Evolutionary conservation across 2,888 invertebrate species (phyloP).

Genomic region (Balanococcus diminutus): DNA sequence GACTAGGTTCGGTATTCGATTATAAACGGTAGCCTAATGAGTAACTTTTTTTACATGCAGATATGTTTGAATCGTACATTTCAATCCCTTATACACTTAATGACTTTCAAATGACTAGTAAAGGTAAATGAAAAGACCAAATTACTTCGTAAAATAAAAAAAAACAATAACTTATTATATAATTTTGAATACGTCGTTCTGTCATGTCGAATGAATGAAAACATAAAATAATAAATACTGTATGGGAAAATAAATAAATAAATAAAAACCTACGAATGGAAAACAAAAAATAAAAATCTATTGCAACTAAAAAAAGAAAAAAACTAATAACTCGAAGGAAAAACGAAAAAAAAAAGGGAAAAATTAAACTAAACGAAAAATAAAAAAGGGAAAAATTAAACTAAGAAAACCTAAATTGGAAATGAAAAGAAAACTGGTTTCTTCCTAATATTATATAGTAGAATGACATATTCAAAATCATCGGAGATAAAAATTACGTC

Average conservation of each 20-base stretch:
- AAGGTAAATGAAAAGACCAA: conserved; percentile 48
- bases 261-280: not conserved
- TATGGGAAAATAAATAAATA: not conserved
- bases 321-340: not conserved
- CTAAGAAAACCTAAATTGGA: not conserved
- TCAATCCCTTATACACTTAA: conserved; percentile 25
- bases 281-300: conserved; percentile 22
- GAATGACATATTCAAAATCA: conserved; percentile 43
- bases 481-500: not conserved
- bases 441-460: not conserved
- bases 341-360: conserved; percentile 33
- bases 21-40: conserved; percentile 24
- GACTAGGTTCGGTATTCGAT: conserved; percentile 11
- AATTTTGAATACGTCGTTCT: conserved; percentile 41
- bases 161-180: not conserved
- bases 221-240: conserved; percentile 10
- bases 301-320: not conserved
- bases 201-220: conserved; percentile 6
- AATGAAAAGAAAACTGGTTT: conserved; percentile 20
- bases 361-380: conserved; percentile 13
- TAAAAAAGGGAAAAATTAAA: conserved; percentile 18
- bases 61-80: conserved; percentile 37
- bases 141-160: conserved; percentile 34
- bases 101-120: conserved; percentile 49
- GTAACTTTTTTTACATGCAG: conserved; percentile 34